phyloP scores from a whole-genome alignment of 1,140 invertebrate species.

The Drosophila parvula region DNA sequence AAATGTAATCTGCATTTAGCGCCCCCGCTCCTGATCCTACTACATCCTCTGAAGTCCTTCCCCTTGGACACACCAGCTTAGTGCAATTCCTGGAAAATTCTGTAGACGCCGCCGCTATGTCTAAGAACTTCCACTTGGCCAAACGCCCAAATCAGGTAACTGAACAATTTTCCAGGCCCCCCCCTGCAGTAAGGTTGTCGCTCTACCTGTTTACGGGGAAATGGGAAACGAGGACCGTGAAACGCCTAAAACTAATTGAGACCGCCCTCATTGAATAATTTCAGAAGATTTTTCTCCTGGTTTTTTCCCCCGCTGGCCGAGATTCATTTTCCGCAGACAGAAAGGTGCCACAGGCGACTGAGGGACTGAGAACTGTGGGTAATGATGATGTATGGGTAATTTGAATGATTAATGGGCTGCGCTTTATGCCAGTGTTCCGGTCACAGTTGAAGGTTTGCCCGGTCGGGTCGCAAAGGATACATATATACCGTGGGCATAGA shows the following conservation, averaged over 20 bases:
- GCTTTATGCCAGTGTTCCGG: conserved; percentile 75
- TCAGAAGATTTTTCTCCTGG: conserved; percentile 57
- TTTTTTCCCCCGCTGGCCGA: conserved; percentile 26
- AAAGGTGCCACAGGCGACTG: conserved; percentile 52
- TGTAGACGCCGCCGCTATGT: conserved; percentile 56
- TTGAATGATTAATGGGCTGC: conserved; percentile 78
- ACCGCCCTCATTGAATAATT: conserved; percentile 83
- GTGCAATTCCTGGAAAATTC: conserved; percentile 66
- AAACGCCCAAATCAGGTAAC: conserved; percentile 61
- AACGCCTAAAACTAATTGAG: conserved; percentile 81
- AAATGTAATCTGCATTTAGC: conserved; percentile 42
- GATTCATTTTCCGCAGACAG: conserved; percentile 57
- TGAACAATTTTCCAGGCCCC: conserved; percentile 22
- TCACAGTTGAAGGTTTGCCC: conserved; percentile 44
- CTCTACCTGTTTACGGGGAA: conserved; percentile 60
- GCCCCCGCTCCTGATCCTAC: conserved; percentile 14
- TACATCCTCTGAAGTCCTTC: conserved; percentile 5
- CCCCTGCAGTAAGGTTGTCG: conserved; percentile 18
- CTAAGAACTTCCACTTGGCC: conserved; percentile 73
- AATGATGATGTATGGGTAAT: conserved; percentile 82
- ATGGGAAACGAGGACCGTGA: conserved; percentile 31
- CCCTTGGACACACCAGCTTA: conserved; percentile 45
- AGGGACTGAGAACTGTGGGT: conserved; percentile 51
- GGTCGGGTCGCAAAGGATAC: conserved; percentile 62
- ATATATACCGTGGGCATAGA: conserved; percentile 62